Evolutionary conservation across 2,113 vertebrate genomes (phyloP), one percentile per base, ranked within the genome.

Genomic region (Scalopus aquaticus): DNA sequence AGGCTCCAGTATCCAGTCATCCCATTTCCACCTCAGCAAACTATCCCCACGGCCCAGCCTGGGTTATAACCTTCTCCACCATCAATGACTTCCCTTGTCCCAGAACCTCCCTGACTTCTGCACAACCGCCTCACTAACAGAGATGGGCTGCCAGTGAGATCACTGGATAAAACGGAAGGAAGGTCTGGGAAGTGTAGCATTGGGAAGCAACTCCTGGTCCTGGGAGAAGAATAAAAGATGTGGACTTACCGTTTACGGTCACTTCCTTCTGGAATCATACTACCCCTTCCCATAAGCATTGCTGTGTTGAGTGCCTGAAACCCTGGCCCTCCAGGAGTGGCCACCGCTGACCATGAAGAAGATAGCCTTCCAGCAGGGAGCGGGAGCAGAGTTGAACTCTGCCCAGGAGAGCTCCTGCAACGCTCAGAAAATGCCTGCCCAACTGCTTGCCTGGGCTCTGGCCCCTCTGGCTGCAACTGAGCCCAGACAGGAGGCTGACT

Each of bases 401-500:
- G 95, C 95, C 96, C 95, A 92, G 90, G 79, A 90, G 95, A 95
- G 92, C 81, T 95, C 93, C 95, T 93, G 95, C 84, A 96, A 78
- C 74, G 88, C 93, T 95, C 87, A 78, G 89, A 97, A 96, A 97
- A 93, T 84, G 93, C 88, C 93, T 93, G 93, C 95, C 95, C 93
- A 88, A 94, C 64, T 95, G 93, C 96, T 80, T 97, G 95, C 96
- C 93, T 96, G 90, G 95, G 96, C 96, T 96, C 92, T 95, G 93
- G 97, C 96, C 97, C 93, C 93, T 96, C 96, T 97, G 92, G 95
- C 97, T 96, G 95, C 95, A 87, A 76, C 92, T 96, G 96, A 97
- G 96, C 96, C 87, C 96, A 97, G 97, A 97, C 96, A 96, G 96
- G 95, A 97, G 97, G 96, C 95, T 97, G 97, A 97, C 96, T 97